Conservation (phyloP, 35 echinoderm and acorn worm genomes). For the Acanthaster planci region DNA sequence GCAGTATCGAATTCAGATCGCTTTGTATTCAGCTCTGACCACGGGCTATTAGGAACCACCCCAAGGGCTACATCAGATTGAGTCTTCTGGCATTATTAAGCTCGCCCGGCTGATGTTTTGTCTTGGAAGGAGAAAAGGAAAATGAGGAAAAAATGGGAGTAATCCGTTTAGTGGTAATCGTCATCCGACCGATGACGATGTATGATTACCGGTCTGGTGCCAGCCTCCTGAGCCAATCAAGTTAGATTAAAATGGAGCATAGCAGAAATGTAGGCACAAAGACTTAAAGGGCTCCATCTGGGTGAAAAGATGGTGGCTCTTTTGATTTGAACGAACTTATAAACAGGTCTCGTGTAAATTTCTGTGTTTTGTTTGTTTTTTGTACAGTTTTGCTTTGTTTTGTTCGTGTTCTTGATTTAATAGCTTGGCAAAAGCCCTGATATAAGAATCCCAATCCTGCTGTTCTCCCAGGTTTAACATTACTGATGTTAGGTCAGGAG, state of each 20-base stretch:
- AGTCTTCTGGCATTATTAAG: not conserved
- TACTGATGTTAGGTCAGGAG: no score
- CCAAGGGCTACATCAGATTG: not conserved
- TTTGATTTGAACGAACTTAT: no score
- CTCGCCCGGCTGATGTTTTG: not conserved
- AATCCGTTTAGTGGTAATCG: slow-evolving; percentile 7
- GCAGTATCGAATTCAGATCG: slow-evolving; percentile 15
- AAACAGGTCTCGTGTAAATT: no score
- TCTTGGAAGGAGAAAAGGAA: not conserved
- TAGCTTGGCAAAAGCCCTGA: no score
- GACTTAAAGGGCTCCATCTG: no score
- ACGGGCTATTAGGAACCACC: not conserved
- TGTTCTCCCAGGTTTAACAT: no score
- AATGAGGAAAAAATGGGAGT: not conserved
- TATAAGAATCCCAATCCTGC: no score
- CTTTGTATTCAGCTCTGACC: not conserved
- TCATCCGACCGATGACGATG: slow-evolving; percentile 3
- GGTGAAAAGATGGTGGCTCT: no score
- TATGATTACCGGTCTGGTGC: slow-evolving; percentile 18
- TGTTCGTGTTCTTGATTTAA: no score
- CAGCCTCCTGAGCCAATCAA: not conserved
- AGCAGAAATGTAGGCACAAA: no score
- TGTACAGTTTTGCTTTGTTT: no score
- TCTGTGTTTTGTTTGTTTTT: no score
- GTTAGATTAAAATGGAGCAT: not conserved